Percentiles rank a stretch among this genome's conserved stretches.
phyloP scores from a whole-genome alignment of 2,888 invertebrate genomes.

The Pterostichus madidus region DNA sequence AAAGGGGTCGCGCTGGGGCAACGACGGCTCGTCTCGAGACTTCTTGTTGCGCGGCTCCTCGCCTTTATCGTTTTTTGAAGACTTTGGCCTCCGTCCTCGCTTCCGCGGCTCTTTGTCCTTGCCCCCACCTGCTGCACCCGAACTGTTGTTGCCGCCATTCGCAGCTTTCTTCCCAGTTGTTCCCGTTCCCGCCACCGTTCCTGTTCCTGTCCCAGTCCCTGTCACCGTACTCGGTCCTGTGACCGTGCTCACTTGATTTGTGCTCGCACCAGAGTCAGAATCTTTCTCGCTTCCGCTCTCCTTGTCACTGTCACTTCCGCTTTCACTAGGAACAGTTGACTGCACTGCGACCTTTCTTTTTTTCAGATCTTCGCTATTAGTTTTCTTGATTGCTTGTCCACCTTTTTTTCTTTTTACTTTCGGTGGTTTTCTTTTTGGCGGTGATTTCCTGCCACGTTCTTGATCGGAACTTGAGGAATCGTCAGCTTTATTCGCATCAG shows the following conservation, averaged over 20 bases:
- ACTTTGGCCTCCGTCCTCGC: slow-evolving; percentile 83
- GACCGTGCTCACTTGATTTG: slow-evolving; percentile 74
- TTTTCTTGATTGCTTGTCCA: slow-evolving; percentile 78
- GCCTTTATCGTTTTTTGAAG: slow-evolving; percentile 80
- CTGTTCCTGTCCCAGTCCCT: too few relatives aligned
- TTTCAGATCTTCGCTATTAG: slow-evolving; percentile 79
- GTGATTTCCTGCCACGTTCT: slow-evolving; percentile 79
- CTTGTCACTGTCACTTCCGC: slow-evolving; percentile 85
- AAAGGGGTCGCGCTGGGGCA: slow-evolving; percentile 82
- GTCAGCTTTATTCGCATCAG: slow-evolving; percentile 79
- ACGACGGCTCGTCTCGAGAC: slow-evolving; percentile 76
- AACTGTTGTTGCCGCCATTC: slow-evolving; percentile 72
- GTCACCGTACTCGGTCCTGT: too few relatives aligned
- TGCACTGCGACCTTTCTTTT: slow-evolving; percentile 78
- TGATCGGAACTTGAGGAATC: slow-evolving; percentile 86
- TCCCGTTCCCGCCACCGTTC: too few relatives aligned
- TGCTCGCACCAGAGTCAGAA: slow-evolving; percentile 82
- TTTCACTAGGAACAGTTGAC: slow-evolving; percentile 78
- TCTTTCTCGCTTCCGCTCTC: slow-evolving; percentile 84
- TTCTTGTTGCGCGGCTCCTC: slow-evolving; percentile 79
- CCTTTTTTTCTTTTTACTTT: slow-evolving; percentile 84
- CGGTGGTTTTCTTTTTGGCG: slow-evolving; percentile 84
- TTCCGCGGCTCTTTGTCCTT: slow-evolving; percentile 81
- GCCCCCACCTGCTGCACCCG: slow-evolving; percentile 69
- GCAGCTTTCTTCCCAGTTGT: slow-evolving; percentile 69